Base-by-base conservation (phyloP, 2,888 invertebrate genomes). In the Ichneumoninae sp. region DNA sequence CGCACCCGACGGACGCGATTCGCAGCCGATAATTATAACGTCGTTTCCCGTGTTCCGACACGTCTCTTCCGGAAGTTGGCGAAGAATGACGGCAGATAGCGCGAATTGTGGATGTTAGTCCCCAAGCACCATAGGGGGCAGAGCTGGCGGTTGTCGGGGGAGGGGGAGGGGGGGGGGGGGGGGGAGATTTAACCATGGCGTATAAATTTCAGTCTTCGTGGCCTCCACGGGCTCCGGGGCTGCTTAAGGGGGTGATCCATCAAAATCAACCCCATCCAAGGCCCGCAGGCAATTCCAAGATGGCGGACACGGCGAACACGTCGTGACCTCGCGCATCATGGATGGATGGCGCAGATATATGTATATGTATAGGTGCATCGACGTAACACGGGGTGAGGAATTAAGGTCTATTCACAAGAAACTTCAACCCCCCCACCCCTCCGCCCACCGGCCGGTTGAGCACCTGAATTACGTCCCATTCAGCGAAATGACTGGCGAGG, bases 391-490 rank as follows among this genome's bases (percentile, higher is more conserved):
- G 73, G 68, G 75, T 60, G 71, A 80, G 81, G 89, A 89, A 93
- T 92, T 90, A 92, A 91, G 90, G 83, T 89, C 93, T 91, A 92
- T 93, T 93, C 91, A 92, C 83, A 89, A 90, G 88, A 90, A 90
- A 91, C 65, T 54, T 33, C 30, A 74, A 71, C 73, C 81, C 60
- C 40, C 10, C 10, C 40, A 0, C 40, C 10, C 66, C 70, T 54
- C 60, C 60, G 40, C 71, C 66, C 76, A 54, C 47, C 60, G 3
- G 26, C 3, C 75, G 66, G 85, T 75, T 74, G 66, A 50, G 86
- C 88, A 89, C 90, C 90, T 91, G 91, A 92, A 93, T 93, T 92
- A 93, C 91, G 90, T 85, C 83, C 90, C 89, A 93, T 93, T 93
- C 92, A 92, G 76, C 83, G 70, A 82, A 88, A 89, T 88, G 89